Evolutionary conservation across 2,113 vertebrate species (phyloP), one percentile per base, ranked within the genome.

Genomic region (Pyxicephalus adspersus): DNA sequence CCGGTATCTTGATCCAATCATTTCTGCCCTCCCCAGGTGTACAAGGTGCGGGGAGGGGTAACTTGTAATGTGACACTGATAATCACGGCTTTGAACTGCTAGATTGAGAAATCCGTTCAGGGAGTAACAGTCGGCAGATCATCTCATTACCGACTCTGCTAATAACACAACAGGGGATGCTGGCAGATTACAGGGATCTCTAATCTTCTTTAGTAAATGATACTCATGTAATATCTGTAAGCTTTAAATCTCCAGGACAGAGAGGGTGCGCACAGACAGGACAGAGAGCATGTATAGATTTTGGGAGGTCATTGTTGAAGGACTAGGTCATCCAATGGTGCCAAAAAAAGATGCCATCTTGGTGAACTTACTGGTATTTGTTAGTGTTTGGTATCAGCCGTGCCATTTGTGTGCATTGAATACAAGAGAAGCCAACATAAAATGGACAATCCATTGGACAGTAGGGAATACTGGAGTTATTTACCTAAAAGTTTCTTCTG

Each of bases 141-240:
- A 55, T 52, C 76, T 77, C 76, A 55, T 77, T 77, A 66, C 76
- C 5, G 31, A 22, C 26, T 28, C 3, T 3, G 51, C 20, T 77
- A 77, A 77, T 66, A 66, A 51, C 50, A 15, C 7, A 26, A 58
- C 34, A 26, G 57, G 57, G 76, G 50, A 77, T 55, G 76, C 9
- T 54, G 38, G 17, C 57, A 77, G 75, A 77, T 77, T 77, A 77
- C 38, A 38, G 60, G 25, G 75, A 77, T 66, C 57, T 38, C 76
- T 78, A 66, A 66, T 78, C 76, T 57, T 55, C 64, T 66, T 78
- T 78, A 78, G 76, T 4, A 58, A 58, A 38, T n/a, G 76, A 67
- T 67, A 66, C 63, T 19, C 20, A 20, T 64, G 45, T 51, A 19
- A 29, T 26, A 72, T 57, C 51, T 58, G 26, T 73, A 55, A 31